Percentiles rank a stretch among this genome's conserved stretches.
phyloP scores from a whole-genome alignment of 2,113 vertebrate species.

The Neofelis nebulosa region DNA sequence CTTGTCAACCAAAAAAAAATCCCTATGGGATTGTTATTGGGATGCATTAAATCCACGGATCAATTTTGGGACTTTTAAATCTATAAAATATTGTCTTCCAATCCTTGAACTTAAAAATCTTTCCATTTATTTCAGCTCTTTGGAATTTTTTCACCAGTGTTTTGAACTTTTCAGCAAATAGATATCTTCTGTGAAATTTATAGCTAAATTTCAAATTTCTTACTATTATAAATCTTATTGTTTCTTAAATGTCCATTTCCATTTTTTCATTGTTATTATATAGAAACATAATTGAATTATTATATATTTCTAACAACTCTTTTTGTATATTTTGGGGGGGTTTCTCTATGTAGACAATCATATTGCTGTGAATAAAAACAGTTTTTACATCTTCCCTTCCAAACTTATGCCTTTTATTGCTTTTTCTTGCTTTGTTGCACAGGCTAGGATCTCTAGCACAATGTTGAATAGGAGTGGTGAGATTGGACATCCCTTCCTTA shows the following conservation, averaged over 20 bases:
- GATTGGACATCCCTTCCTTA: not conserved
- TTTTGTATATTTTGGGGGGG: not conserved
- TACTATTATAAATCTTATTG: not conserved
- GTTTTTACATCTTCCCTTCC: not conserved
- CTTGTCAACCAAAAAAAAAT: not conserved
- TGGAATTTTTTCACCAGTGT: not conserved
- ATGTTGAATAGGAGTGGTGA: not conserved
- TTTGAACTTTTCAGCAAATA: not conserved
- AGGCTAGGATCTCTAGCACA: not conserved
- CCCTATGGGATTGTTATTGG: not conserved
- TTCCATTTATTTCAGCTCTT: not conserved
- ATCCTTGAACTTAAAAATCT: not conserved
- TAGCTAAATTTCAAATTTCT: not conserved
- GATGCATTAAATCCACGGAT: not conserved
- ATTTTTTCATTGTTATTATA: not conserved
- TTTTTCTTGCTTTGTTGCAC: not conserved
- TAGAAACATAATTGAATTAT: not conserved
- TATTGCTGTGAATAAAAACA: not conserved
- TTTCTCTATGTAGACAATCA: not conserved
- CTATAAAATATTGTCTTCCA: not conserved
- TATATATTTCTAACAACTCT: not conserved
- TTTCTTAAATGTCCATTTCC: not conserved
- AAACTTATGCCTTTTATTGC: not conserved
- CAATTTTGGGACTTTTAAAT: not conserved
- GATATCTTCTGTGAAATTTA: not conserved